A percentile compares a stretch with the other conserved stretches of the same genome.
These are phyloP conservation scores for Bembecia ichneumoniformis DNA, from an alignment of 2,888 invertebrate species.

Conservation along the genomic window DNA sequence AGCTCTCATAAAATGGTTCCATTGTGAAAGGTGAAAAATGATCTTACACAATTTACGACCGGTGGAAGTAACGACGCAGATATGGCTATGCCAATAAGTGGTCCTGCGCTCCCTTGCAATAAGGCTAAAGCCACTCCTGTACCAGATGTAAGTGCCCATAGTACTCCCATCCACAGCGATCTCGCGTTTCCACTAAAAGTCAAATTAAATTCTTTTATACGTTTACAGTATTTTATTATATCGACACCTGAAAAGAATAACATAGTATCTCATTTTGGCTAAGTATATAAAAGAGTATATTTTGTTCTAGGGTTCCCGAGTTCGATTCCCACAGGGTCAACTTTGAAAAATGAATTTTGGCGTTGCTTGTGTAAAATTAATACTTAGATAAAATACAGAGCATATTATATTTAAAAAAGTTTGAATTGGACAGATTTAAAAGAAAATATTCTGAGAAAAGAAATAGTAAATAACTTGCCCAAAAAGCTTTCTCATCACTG, in stretches of 20 bases:
- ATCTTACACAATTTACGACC: constrained; percentile 85
- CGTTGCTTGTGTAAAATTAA: too few relatives aligned
- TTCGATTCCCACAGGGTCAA: too few relatives aligned
- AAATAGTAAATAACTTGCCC: background rate
- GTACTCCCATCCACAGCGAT: constrained; percentile 81
- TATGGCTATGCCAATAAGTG: constrained; percentile 90
- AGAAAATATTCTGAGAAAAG: background rate
- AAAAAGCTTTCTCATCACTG: background rate
- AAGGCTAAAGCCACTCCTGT: constrained; percentile 89
- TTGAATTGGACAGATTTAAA: too few relatives aligned
- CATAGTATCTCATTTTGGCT: too few relatives aligned
- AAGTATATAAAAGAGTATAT: too few relatives aligned
- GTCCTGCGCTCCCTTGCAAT: constrained; percentile 87
- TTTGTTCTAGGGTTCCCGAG: too few relatives aligned
- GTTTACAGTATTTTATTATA: too few relatives aligned
- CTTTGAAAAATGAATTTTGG: too few relatives aligned
- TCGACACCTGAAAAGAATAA: too few relatives aligned
- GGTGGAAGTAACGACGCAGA: constrained; percentile 89
- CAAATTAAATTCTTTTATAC: background rate
- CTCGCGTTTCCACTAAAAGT: constrained; percentile 76
- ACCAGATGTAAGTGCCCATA: constrained; percentile 82
- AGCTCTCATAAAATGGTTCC: background rate
- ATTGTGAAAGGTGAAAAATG: background rate
- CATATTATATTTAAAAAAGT: too few relatives aligned
- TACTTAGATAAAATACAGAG: too few relatives aligned